Evolutionary conservation across 2,888 invertebrate genomes (phyloP).

Genomic region (Lymantria dispar): DNA sequence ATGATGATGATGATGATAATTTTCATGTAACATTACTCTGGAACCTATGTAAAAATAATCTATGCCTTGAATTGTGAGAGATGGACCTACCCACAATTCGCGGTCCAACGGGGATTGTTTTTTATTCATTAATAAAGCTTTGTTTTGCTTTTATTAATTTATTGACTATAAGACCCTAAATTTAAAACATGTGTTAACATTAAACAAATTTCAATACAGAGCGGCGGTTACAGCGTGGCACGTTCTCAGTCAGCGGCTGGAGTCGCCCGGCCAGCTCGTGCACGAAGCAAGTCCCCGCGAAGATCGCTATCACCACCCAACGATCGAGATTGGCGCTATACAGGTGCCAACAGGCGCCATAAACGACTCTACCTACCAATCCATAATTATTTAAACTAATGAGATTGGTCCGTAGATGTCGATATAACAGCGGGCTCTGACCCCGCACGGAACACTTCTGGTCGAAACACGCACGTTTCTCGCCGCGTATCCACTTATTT

Average conservation of each 20-base stretch:
- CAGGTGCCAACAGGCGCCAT: slow-evolving; percentile 72
- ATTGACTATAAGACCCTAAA: too few relatives aligned
- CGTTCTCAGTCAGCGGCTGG: slow-evolving; percentile 95
- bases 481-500: slow-evolving; percentile 65
- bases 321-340: slow-evolving; percentile 83
- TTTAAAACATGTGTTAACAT: too few relatives aligned
- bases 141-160: too few relatives aligned
- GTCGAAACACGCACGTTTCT: slow-evolving; percentile 67
- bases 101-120: too few relatives aligned
- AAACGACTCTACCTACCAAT: slow-evolving; percentile 42
- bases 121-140: too few relatives aligned
- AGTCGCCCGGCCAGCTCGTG: slow-evolving; percentile 71
- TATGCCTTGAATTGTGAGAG: too few relatives aligned
- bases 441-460: slow-evolving; percentile 80
- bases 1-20: too few relatives aligned
- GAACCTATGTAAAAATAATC: too few relatives aligned
- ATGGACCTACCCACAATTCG: too few relatives aligned
- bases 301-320: slow-evolving; percentile 92
- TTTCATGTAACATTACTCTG: too few relatives aligned
- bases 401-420: slow-evolving; percentile 49
- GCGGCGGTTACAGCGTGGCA: slow-evolving; percentile 80
- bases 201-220: slow-evolving; percentile 40
- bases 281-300: slow-evolving; percentile 91
- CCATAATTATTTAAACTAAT: slow-evolving; percentile 14
- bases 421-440: slow-evolving; percentile 49